Evolutionary conservation across 2,888 invertebrate genomes (phyloP), one percentile per base, ranked within the genome.

Genomic region (Hermaeophaga mercurialis): DNA sequence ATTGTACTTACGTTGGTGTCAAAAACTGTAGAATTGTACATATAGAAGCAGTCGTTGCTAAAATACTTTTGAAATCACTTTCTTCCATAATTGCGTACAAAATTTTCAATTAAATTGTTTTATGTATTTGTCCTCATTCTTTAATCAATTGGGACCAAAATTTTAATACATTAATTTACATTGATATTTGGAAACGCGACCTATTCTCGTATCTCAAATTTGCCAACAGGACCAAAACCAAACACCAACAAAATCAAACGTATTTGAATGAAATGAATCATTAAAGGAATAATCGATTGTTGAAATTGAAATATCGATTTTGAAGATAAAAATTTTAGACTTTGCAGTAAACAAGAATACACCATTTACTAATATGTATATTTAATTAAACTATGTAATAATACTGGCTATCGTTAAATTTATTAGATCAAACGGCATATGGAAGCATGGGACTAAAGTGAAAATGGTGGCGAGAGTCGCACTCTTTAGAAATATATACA

Each of bases 21-120:
- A 94, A 80, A 82, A 91, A 94, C 73, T 93, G 91, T 58, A 90
- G 78, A 65, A 93, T 84, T 11, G 93, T 92, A 61, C 88, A 87
- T 58, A 87, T 78, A 41, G 91, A 89, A 28, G 93, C 92, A 36
- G 85, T 79, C 2, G 78, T 71, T 6, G 82, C 82, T 45, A 84
- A 71, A 49, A 78, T 60, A 49, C 80, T 78, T 70, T 79, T 82
- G 54, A 78, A 75, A 33, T 72, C 73, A 54, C 67, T 67, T 47
- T 74, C 69, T 61, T 71, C 70, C 80, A 80, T 80, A 44, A 9
- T 28, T n/a, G n/a, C n/a, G n/a, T n/a, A n/a, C 2, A 31, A 6
- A 4, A 12, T 11, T 11, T 31, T 12, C 11, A 22, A 9, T 3
- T 31, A 12, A 4, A 22, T 12, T 12, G n/a, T 31, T 31, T 6